Base-by-base conservation (phyloP, 2,113 vertebrate genomes). In the Caranx melampygus region DNA sequence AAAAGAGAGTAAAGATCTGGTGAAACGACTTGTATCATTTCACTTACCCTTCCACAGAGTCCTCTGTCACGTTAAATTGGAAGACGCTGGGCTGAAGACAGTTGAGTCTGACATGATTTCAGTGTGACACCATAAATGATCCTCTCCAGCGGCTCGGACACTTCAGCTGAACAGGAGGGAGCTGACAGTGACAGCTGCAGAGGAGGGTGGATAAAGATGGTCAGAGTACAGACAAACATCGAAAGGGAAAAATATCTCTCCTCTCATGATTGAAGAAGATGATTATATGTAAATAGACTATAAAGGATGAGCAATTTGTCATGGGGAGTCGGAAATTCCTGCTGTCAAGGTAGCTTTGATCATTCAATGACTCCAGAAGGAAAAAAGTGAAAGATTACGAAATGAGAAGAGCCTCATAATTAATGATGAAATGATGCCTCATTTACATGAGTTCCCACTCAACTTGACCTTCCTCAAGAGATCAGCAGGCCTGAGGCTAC, bases 51-150 rank as follows among this genome's bases (percentile, higher is more conserved):
- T 31, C 16, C 49, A 49, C 58, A 60, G 35, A 64, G 20, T 40
- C 68, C 1, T 49, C 51, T 57, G 59, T 66, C 66, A 49, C 57
- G 45, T 62, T 26, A 34, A 72, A 13, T 37, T 45, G 47, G 3
- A 45, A 57, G 13, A 75, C 11, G 34, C 54, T 15, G 71, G 74
- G 76, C 42, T 67, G 61, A 59, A 60, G 71, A 79, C 49, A 58
- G 55, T 62, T 16, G 45, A 69, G 51, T 69, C 16, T 45, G 84
- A 74, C 34, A 67, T 57, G 52, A 54, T 78, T 74, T 78, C 73
- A 69, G 63, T 61, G 66, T 87, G 79, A 89, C 79, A 77, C 81
- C 83, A 81, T 45, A 67, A 85, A 83, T 61, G 55, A 88, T 84
- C 58, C 70, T 78, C 86, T 83, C 31, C 72, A 67, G 15, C 78